phyloP scores from a whole-genome alignment of 2,797 vertebrate species.

The Schizopygopsis malacanthus region DNA sequence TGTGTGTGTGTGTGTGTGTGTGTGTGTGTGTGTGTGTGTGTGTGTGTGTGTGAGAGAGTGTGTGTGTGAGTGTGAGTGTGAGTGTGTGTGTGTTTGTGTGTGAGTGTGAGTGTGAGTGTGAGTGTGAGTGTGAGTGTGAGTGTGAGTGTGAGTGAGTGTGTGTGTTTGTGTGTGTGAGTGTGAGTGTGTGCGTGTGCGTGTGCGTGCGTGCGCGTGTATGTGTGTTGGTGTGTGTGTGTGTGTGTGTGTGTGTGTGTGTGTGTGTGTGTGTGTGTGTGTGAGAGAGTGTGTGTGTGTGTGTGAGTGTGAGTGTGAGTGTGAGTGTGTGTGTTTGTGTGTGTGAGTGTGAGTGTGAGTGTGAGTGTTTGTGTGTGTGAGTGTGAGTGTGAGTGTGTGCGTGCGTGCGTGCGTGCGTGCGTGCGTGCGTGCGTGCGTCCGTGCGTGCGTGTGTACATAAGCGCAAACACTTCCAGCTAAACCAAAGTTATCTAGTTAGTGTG shows the following conservation, averaged over 20 bases:
- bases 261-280: not conserved
- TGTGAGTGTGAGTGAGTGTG: not conserved
- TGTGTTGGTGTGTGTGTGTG: conserved; percentile 11
- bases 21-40: conserved; percentile 56
- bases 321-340: not conserved
- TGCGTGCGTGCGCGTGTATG: conserved; percentile 55
- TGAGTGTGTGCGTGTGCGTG: not conserved
- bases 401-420: not conserved
- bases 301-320: conserved; percentile 1
- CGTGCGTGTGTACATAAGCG: not conserved
- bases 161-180: conserved; percentile 54
- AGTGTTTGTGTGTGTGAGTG: conserved; percentile 57
- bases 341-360: not conserved
- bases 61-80: conserved; percentile 54
- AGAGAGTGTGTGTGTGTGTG: conserved; percentile 58
- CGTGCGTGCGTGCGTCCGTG: conserved; percentile 55
- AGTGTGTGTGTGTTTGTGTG: conserved; percentile 56
- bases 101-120: not conserved
- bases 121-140: not conserved
- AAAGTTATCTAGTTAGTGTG: not conserved
- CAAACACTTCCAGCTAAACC: not conserved
- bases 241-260: not conserved
- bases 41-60: conserved; percentile 66
- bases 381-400: not conserved
- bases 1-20: not conserved